Evolutionary conservation across 2,113 vertebrate genomes (phyloP).

Genomic region (Notothenia rossii): DNA sequence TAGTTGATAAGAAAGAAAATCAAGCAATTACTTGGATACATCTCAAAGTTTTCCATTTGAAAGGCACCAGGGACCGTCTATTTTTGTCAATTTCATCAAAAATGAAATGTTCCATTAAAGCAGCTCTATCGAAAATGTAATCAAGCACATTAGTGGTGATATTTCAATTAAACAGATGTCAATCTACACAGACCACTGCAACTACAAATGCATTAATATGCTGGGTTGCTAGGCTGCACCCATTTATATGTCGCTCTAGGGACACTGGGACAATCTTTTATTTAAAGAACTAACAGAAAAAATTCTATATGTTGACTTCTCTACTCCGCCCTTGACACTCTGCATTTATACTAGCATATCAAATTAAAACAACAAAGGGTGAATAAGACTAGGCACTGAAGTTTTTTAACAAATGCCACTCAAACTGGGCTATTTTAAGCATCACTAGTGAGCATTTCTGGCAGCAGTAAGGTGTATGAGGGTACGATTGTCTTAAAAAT

Average conservation of each 20-base stretch:
- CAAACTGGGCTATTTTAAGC: conserved; percentile 1
- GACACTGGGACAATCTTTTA: neutral
- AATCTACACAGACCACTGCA: neutral
- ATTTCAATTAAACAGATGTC: neutral
- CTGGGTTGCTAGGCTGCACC: neutral
- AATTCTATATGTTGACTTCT: neutral
- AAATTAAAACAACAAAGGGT: too few relatives aligned
- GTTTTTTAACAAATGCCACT: neutral
- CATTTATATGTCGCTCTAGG: neutral
- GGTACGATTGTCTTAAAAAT: conserved; percentile 20
- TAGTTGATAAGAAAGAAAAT: conserved; percentile 2
- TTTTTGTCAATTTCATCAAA: conserved; percentile 20
- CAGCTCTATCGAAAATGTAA: neutral
- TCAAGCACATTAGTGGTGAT: neutral
- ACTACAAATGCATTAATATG: neutral
- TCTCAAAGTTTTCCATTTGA: neutral
- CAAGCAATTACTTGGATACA: conserved; percentile 3
- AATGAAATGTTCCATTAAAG: neutral
- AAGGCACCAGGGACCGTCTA: neutral
- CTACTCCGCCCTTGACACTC: too few relatives aligned
- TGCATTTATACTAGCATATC: too few relatives aligned
- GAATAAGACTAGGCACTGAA: neutral
- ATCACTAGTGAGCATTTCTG: conserved; percentile 4
- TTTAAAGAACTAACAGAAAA: neutral
- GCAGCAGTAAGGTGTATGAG: neutral